phyloP scores from a whole-genome alignment of 2,888 invertebrate genomes.

The Chromoteleia sp. region DNA sequence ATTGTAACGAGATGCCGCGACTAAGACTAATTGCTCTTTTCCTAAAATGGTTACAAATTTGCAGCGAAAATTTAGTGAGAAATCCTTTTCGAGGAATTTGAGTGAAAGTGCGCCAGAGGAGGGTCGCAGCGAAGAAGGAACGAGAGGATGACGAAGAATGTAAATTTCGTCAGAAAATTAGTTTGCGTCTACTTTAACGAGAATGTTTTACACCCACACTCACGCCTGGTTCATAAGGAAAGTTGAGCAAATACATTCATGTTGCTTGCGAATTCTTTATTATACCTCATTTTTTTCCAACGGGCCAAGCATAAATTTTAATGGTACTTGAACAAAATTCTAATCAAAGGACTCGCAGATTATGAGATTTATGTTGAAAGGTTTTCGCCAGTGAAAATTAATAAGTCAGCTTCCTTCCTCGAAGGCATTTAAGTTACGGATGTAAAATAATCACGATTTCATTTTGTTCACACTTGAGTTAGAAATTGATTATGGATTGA shows the following conservation, averaged over 20 bases:
- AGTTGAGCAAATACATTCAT: conserved; percentile 49
- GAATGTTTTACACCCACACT: conserved; percentile 63
- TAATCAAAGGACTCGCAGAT: conserved; percentile 36
- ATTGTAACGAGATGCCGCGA: conserved; percentile 1
- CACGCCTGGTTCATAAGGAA: conserved; percentile 24
- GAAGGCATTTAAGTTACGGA: not conserved
- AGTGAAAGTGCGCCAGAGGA: conserved; percentile 59
- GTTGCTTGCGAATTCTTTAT: conserved; percentile 52
- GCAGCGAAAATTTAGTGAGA: conserved; percentile 67
- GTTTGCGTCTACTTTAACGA: conserved; percentile 71
- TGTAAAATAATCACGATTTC: conserved; percentile 7
- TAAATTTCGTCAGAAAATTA: conserved; percentile 72
- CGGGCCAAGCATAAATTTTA: conserved; percentile 32
- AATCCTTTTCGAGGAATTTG: conserved; percentile 63
- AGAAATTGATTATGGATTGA: not conserved
- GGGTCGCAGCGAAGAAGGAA: conserved; percentile 67
- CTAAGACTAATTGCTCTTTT: conserved; percentile 51
- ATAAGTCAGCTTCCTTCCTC: conserved; percentile 3
- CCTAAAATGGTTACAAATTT: conserved; percentile 31
- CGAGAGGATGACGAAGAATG: conserved; percentile 61
- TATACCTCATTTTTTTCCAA: conserved; percentile 25
- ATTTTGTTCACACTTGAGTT: conserved; percentile 10
- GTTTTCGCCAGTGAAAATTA: conserved; percentile 40
- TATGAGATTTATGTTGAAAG: conserved; percentile 21
- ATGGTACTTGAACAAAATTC: conserved; percentile 42